A percentile compares a stretch with the other conserved stretches of the same genome.
Evolutionary conservation across 1,140 invertebrate species (phyloP).

Genomic region (Trichonephila clavata): DNA sequence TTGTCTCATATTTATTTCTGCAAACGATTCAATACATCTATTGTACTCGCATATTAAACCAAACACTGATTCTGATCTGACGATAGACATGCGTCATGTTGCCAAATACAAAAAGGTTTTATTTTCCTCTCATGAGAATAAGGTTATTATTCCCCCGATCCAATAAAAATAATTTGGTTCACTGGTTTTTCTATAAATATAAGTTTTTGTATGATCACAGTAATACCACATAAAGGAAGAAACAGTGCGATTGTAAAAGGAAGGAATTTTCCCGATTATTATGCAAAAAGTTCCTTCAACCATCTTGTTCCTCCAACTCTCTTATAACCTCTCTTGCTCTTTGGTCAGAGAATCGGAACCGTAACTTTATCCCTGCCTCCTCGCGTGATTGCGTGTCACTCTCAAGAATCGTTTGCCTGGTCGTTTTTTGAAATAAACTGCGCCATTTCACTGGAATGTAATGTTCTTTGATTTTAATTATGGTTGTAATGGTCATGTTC

Average conservation of each 20-base stretch:
- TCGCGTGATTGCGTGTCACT: slow-evolving; percentile 47
- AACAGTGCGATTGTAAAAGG: not conserved
- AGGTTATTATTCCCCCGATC: slow-evolving; percentile 41
- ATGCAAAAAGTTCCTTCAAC: slow-evolving; percentile 56
- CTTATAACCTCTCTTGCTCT: slow-evolving; percentile 22
- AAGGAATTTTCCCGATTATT: slow-evolving; percentile 52
- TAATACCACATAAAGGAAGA: slow-evolving; percentile 26
- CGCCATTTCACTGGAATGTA: not conserved
- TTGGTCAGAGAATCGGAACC: slow-evolving; percentile 35
- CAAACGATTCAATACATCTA: not conserved
- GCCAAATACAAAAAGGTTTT: not conserved
- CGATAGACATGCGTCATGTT: not conserved
- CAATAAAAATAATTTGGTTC: slow-evolving; percentile 59
- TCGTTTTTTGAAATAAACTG: not conserved
- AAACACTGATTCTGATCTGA: not conserved
- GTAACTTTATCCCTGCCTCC: not conserved
- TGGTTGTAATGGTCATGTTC: not conserved
- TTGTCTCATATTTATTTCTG: too few species aligned
- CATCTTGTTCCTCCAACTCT: not conserved
- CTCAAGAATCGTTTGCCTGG: not conserved
- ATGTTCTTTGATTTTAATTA: slow-evolving; percentile 5
- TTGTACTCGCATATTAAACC: not conserved
- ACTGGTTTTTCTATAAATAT: slow-evolving; percentile 70
- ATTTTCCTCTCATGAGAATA: slow-evolving; percentile 25
- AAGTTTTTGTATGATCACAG: slow-evolving; percentile 37